Base-by-base conservation (phyloP, 2,797 vertebrate species). In the Pangasius djambal region DNA sequence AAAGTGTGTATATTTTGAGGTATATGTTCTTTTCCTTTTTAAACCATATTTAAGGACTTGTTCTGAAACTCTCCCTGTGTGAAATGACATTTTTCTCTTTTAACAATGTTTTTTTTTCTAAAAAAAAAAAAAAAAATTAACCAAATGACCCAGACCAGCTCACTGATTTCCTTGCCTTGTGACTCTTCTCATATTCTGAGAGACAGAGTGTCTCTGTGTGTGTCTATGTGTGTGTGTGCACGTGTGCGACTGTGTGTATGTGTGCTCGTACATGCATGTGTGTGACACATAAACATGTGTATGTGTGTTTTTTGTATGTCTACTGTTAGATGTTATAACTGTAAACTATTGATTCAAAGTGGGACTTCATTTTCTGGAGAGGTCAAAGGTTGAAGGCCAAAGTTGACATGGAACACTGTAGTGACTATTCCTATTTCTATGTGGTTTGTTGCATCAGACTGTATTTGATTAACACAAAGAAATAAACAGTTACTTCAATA, bases 391-490 rank as follows among this genome's bases (percentile, higher is more conserved):
- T 55, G 85, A 92, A 94, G 94, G 94, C 94, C 95, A 96, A 95
- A 96, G 95, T 94, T 95, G 93, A 95, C 50, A 69, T 94, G 94
- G 94, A 94, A 94, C 95, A 96, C 95, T 96, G 96, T 96, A 95
- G 95, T 94, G 86, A 93, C 94, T 95, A 37, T 93, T 93, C 92
- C 90, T 91, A 87, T 90, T 90, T 91, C 87, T 91, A 86, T 91
- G 91, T 90, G 94, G 95, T 95, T 94, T 93, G 94, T 96, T 93
- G 92, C 95, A 94, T 96, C 94, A 92, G 90, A 94, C 93, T 95
- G 94, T 96, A 96, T 96, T 96, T 94, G 93, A 96, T 96, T 96
- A 97, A 96, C 95, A 96, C 95, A 96, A 96, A 96, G 95, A 96
- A 96, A 91, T 87, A 90, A 90, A 89, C 83, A 89, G 86, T 88